Percentiles rank a stretch among this genome's conserved stretches.
These are phyloP conservation scores for Noctua comes DNA, from an alignment of 2,888 invertebrate genomes.

Conservation along the genomic window DNA sequence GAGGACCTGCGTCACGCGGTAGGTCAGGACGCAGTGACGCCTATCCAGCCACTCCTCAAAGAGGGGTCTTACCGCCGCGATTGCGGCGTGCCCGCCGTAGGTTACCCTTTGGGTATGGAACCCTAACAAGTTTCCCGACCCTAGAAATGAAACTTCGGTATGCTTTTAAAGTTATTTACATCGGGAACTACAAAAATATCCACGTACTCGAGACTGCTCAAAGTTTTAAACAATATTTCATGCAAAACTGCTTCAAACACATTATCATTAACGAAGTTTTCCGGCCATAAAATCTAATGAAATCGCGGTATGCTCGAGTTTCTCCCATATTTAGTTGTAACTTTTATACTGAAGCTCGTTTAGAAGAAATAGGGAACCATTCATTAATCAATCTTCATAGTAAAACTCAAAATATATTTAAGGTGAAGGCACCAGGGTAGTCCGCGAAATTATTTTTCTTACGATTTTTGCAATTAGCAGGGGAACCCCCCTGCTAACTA, in stretches of 20 bases:
- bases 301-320: slow-evolving; percentile 8
- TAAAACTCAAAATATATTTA: neutral
- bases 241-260: slow-evolving; percentile 7
- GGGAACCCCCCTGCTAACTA: too few relatives aligned
- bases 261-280: slow-evolving; percentile 28
- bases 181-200: neutral
- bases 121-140: neutral
- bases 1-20: too few relatives aligned
- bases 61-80: too few relatives aligned
- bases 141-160: neutral
- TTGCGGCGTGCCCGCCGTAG: too few relatives aligned
- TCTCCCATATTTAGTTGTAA: slow-evolving; percentile 1
- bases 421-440: too few relatives aligned
- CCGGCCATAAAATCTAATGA: slow-evolving; percentile 24
- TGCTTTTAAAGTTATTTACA: neutral
- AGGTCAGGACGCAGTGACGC: too few relatives aligned
- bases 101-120: too few relatives aligned
- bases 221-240: slow-evolving; percentile 27
- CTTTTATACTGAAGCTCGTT: slow-evolving; percentile 14
- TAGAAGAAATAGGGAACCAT: neutral
- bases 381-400: slow-evolving; percentile 18
- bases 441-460: too few relatives aligned
- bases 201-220: neutral
- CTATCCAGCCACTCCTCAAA: too few relatives aligned
- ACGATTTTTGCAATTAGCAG: too few relatives aligned